Percentiles rank a stretch among this genome's conserved stretches.
Conservation (phyloP, 2,797 vertebrate genomes). For the Cryptoblepharus egeriae region DNA sequence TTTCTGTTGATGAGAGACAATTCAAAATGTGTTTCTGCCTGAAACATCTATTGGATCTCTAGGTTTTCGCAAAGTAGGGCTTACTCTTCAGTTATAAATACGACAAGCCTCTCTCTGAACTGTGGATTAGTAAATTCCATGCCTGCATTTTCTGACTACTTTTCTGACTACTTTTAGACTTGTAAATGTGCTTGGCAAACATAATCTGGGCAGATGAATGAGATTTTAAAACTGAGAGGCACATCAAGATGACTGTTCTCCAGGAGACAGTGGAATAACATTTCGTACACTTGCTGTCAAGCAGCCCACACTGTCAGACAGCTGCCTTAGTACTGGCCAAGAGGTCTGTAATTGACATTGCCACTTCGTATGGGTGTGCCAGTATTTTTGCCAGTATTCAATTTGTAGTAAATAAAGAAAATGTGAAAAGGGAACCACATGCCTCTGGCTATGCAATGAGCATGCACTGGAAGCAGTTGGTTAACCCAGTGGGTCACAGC, state of each 20-base stretch:
- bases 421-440: background rate
- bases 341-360: background rate
- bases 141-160: no score
- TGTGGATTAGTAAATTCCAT: background rate
- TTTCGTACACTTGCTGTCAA: background rate
- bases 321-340: background rate
- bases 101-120: background rate
- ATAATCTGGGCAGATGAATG: background rate
- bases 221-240: background rate
- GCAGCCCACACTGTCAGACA: background rate
- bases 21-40: background rate
- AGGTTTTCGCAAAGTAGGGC: background rate
- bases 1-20: background rate
- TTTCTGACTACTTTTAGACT: background rate
- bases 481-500: background rate
- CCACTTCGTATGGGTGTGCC: background rate
- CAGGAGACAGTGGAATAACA: background rate
- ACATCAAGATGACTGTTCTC: background rate
- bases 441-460: background rate
- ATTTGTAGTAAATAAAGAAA: background rate
- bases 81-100: background rate
- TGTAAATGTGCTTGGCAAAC: background rate
- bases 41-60: background rate
- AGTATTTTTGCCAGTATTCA: no score
- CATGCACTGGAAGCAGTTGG: background rate